phyloP scores from a whole-genome alignment of 2,113 vertebrate species.

The Seriola rivoliana region DNA sequence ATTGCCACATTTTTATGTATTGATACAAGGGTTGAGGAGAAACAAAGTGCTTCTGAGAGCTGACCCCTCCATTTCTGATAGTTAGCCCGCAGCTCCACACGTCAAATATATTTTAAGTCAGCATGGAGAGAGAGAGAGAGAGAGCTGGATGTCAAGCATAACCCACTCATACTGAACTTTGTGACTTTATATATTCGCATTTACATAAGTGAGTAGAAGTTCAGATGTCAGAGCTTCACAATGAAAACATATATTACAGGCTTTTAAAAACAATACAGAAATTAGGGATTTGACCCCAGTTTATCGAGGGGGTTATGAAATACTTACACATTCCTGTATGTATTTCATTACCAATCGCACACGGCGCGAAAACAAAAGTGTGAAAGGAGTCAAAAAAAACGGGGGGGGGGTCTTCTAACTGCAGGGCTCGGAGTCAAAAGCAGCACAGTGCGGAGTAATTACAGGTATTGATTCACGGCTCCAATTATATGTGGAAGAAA shows the following conservation, averaged over 20 bases:
- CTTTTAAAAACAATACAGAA: conserved; percentile 56
- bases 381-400: too few relatives aligned
- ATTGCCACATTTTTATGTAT: conserved; percentile 72
- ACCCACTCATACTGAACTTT: conserved; percentile 55
- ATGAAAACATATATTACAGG: conserved; percentile 33
- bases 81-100: conserved; percentile 69
- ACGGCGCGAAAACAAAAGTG: conserved; percentile 15
- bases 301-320: conserved; percentile 24
- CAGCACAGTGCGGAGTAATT: conserved; percentile 62
- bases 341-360: conserved; percentile 42
- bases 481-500: conserved; percentile 59
- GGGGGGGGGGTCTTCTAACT: background rate
- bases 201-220: conserved; percentile 57
- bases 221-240: conserved; percentile 51
- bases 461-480: conserved; percentile 69
- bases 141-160: background rate
- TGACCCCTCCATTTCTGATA: conserved; percentile 61
- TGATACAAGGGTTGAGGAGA: conserved; percentile 62
- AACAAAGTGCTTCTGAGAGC: conserved; percentile 69
- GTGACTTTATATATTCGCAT: conserved; percentile 39
- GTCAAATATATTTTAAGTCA: conserved; percentile 64
- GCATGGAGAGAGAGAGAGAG: conserved; percentile 8
- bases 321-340: conserved; percentile 39
- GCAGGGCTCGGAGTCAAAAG: conserved; percentile 48
- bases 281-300: conserved; percentile 54